Percentiles rank a stretch among this genome's conserved stretches.
These are phyloP conservation scores for Drosophila saltans DNA, from an alignment of 1,140 invertebrate genomes.

Conservation along the genomic window DNA sequence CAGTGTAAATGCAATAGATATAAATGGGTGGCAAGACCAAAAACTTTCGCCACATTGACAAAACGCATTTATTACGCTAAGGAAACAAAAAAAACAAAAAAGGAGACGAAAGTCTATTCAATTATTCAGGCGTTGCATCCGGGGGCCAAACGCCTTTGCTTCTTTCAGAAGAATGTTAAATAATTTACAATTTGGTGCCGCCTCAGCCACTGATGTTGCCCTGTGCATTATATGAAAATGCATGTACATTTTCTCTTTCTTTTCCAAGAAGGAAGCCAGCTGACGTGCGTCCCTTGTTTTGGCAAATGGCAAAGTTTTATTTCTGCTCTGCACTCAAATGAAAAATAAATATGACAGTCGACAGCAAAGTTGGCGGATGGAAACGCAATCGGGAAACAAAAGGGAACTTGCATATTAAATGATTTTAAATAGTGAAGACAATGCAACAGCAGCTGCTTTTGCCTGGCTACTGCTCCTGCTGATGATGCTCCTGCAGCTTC, in stretches of 20 bases:
- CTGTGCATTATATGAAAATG: conserved; percentile 74
- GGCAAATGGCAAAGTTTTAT: conserved; percentile 81
- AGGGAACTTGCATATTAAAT: conserved; percentile 80
- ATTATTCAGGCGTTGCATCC: conserved; percentile 76
- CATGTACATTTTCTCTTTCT: conserved; percentile 56
- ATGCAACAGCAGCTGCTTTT: conserved; percentile 55
- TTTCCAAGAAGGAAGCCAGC: conserved; percentile 58
- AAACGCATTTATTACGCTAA: conserved; percentile 80
- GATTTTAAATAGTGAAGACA: conserved; percentile 79
- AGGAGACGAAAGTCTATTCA: conserved; percentile 57
- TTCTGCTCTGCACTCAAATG: conserved; percentile 77
- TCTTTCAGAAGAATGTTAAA: conserved; percentile 60
- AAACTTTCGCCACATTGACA: conserved; percentile 73
- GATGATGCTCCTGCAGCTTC: conserved; percentile 2
- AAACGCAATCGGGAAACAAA: conserved; percentile 57
- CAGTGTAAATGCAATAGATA: conserved; percentile 50
- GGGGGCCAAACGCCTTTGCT: conserved; percentile 21
- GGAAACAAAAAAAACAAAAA: too few species aligned
- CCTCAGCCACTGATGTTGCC: conserved; percentile 28
- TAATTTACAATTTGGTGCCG: conserved; percentile 70
- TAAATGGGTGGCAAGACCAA: conserved; percentile 42
- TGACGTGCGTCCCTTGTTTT: conserved; percentile 79
- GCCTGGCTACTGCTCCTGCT: background rate
- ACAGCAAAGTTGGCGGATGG: conserved; percentile 43
- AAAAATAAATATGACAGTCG: conserved; percentile 82